Evolutionary conservation across 2,797 vertebrate genomes (phyloP).

Genomic region (Chanos chanos): DNA sequence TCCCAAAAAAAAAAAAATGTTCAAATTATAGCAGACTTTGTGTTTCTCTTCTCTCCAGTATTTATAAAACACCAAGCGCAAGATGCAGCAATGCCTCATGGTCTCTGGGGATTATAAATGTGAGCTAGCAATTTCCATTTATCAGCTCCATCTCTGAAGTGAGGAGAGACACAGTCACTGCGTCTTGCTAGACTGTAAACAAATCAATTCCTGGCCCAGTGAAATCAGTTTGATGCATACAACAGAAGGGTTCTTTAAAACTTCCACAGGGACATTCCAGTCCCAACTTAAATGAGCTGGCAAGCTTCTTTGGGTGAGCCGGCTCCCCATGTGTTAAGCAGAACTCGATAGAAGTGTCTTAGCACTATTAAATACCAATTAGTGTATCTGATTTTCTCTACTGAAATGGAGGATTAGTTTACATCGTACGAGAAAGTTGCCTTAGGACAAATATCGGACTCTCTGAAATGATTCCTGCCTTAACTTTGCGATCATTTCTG

Average conservation of each 20-base stretch:
- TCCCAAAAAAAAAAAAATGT: conserved; percentile 50
- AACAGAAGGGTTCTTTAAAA: conserved; percentile 29
- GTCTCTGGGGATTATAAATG: conserved; percentile 7
- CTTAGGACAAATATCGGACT: not conserved
- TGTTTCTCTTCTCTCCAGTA: conserved; percentile 35
- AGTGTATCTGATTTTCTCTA: conserved; percentile 28
- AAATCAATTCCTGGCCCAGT: conserved; percentile 24
- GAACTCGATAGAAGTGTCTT: conserved; percentile 27
- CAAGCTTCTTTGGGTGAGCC: not conserved
- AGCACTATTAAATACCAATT: conserved; percentile 40
- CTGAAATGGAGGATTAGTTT: conserved; percentile 15
- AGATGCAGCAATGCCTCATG: conserved; percentile 20
- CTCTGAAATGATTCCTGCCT: too few species aligned
- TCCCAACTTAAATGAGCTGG: not conserved
- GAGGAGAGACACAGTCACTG: not conserved
- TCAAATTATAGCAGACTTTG: too few species aligned
- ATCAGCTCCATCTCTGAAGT: conserved; percentile 9
- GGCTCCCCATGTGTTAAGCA: not conserved
- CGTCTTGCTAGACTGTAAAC: conserved; percentile 10
- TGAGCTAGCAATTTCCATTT: conserved; percentile 13
- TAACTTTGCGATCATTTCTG: too few species aligned
- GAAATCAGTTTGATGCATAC: conserved; percentile 23
- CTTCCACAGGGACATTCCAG: conserved; percentile 17
- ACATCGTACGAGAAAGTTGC: not conserved
- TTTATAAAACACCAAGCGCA: conserved; percentile 31